Conservation (phyloP, 2,113 vertebrate genomes). For the Crotalus horridus region DNA sequence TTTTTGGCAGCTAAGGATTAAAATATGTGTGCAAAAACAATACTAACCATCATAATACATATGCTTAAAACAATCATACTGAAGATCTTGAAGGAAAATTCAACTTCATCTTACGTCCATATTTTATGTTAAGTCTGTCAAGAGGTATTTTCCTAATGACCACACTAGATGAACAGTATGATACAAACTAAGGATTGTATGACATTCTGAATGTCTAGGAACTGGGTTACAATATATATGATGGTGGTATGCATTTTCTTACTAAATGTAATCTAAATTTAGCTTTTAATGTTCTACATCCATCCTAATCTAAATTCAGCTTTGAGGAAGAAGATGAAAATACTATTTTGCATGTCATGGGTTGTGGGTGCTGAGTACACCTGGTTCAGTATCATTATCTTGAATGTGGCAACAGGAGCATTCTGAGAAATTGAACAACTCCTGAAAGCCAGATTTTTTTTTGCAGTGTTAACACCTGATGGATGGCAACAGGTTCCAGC, state of each 20-base stretch:
- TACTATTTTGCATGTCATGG: not conserved
- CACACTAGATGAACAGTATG: not conserved
- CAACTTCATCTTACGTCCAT: not conserved
- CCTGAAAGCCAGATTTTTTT: not conserved
- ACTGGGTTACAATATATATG: not conserved
- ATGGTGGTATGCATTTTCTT: not conserved
- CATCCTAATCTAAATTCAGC: not conserved
- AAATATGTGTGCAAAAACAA: not conserved
- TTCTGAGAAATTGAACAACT: not conserved
- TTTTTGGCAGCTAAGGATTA: not conserved
- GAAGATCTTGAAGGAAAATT: not conserved
- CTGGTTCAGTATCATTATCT: not conserved
- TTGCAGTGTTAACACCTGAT: not conserved
- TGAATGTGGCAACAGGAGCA: not conserved
- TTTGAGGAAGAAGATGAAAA: not conserved
- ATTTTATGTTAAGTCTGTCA: not conserved
- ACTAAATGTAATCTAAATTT: not conserved
- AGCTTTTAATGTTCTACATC: not conserved
- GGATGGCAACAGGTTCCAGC: not conserved
- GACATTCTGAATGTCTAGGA: not conserved
- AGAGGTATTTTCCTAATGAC: not conserved
- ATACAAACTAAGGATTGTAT: not conserved
- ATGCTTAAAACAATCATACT: not conserved
- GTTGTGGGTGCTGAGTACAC: not conserved
- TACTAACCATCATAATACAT: not conserved